Base-by-base conservation (phyloP, 2,113 vertebrate genomes). In the Melierax canorus region DNA sequence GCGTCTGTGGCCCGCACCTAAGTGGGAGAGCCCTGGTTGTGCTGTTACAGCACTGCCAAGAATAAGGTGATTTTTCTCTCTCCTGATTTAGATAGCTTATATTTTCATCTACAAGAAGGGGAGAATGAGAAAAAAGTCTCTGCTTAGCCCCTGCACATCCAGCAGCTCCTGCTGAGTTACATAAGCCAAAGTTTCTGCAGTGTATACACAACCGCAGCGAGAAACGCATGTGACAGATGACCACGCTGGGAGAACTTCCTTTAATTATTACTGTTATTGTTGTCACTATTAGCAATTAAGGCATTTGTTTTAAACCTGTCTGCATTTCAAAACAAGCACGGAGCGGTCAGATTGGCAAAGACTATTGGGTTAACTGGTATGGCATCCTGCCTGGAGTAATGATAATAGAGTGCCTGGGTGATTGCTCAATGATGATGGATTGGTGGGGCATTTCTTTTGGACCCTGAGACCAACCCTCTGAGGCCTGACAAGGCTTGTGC, bases 401-500 rank as follows among this genome's bases (percentile, higher is more conserved):
- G 80, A 46, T 63, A 60, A 59, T 1, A 4, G 68, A 81, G 41
- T 43, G 68, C 85, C 86, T 84, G 94, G 60, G n/a, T 34, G 59
- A 23, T 95, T 94, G 96, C 92, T 92, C 96, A 91, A 66, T 1
- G 29, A 24, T 94, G 94, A 94, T 76, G 83, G 94, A 91, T 89
- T 12, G 45, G 39, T 72, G 62, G 86, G 38, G 81, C 97, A 90
- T 76, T 71, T 78, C 91, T 90, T 69, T 26, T 15, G 55, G 92
- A 90, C 95, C 80, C 86, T 2, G 24, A 34, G 56, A 84, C 5
- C 76, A 53, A 2, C 62, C 53, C 80, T 76, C 69, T 82, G 74
- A 86, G 67, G 36, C 80, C 80, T 92, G 96, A 88, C 73, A 88
- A 93, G 85, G 92, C 89, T 96, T 94, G 96, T 66, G 94, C 75